Base-by-base conservation (phyloP, 2,888 invertebrate genomes). In the Apotomis betuletana region DNA sequence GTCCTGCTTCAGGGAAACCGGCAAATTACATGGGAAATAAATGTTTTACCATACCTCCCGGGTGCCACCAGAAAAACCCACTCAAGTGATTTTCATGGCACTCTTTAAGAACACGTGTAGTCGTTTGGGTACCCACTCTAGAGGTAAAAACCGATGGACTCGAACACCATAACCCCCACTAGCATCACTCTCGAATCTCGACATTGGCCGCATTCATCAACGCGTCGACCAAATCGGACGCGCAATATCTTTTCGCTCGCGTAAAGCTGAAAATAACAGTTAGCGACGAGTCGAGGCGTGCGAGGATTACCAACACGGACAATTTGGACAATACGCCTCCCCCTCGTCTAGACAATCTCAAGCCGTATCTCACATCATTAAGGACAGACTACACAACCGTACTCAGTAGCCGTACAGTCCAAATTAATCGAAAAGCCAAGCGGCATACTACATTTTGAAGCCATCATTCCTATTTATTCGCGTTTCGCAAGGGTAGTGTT, bases 261-360 rank as follows among this genome's bases (percentile, higher is more conserved):
- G 58, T 58, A 38, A 58, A 57, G 79, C 78, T 78, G 79, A 83
- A 83, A 85, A 83, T 84, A 86, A 85, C 82, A 81, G 83, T 84
- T 80, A 82, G 83, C 79, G 79, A 81, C 79, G 82, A 83, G 84
- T 80, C 81, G 85, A 85, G 81, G 85, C 87, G 83, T 85, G 85
- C 83, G 84, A 84, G 83, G 85, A 87, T 89, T 89, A 88, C 86
- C 82, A 86, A 87, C 86, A 85, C 84, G 82, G 86, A 85, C 88
- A 86, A 87, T 87, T 88, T 85, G 82, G 82, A 89, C 88, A 88
- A 87, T 87, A 84, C 83, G 82, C 77, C 74, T 80, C 83, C 79
- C 82, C 84, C 86, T 82, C 84, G 83, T 80, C 76, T 77, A 76
- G 63, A 78, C 81, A 78, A 82, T 85, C 82, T 82, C 78, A 78